Conservation (phyloP, 2,888 invertebrate species). For the Reticulitermes lucifugus region DNA sequence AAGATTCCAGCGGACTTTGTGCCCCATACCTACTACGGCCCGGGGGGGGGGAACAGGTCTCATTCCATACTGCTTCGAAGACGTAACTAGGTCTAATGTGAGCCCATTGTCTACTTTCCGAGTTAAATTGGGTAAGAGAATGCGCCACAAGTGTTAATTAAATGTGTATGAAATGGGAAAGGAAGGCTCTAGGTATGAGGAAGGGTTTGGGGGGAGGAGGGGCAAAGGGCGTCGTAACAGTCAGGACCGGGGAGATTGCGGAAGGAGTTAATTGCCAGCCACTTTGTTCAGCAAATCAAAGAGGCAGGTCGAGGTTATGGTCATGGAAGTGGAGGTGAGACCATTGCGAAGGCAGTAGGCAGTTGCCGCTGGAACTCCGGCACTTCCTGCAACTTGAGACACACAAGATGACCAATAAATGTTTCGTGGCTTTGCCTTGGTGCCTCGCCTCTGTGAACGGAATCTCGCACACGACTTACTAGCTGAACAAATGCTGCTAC, state of each 20-base stretch:
- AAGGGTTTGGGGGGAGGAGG: neutral
- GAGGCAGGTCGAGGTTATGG: slow-evolving; percentile 39
- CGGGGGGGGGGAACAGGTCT: neutral
- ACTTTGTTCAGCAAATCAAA: slow-evolving; percentile 43
- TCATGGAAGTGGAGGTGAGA: neutral
- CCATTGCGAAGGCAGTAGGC: neutral
- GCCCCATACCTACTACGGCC: neutral
- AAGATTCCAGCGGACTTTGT: neutral
- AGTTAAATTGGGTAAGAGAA: slow-evolving; percentile 40
- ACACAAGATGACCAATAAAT: slow-evolving; percentile 21
- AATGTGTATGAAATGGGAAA: slow-evolving; percentile 43
- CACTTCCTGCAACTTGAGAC: neutral
- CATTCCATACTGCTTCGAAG: neutral
- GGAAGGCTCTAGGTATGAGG: slow-evolving; percentile 13
- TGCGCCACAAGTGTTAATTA: slow-evolving; percentile 50
- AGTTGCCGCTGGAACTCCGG: neutral
- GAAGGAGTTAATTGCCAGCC: slow-evolving; percentile 47
- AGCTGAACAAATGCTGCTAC: too few species aligned
- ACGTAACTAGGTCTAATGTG: slow-evolving; percentile 43
- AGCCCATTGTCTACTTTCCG: slow-evolving; percentile 47
- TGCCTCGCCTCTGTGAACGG: too few species aligned
- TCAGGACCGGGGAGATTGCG: slow-evolving; percentile 41
- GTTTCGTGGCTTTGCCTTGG: neutral
- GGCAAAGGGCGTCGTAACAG: neutral
- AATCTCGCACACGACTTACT: too few species aligned